These are phyloP conservation scores for Myodes glareolus DNA, from an alignment of 2,113 vertebrate genomes.

Conservation along the genomic window DNA sequence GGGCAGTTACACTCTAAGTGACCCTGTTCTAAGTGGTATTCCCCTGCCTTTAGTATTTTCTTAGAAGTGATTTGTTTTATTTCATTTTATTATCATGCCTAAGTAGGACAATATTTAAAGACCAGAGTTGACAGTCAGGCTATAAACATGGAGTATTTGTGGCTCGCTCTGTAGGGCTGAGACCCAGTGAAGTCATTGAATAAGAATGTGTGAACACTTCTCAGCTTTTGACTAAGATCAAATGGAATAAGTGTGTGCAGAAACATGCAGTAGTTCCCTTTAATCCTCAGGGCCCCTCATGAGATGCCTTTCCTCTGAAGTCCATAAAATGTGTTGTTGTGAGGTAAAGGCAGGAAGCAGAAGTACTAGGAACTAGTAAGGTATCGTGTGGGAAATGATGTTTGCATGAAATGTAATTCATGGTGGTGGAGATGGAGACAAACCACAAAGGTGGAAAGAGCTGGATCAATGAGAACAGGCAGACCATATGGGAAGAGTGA, in stretches of 20 bases:
- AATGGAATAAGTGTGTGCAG: background rate
- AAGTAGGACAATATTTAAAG: conserved; percentile 31
- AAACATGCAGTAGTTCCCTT: background rate
- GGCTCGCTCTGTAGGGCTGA: background rate
- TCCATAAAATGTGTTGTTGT: background rate
- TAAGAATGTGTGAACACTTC: background rate
- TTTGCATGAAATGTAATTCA: background rate
- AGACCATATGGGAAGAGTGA: background rate
- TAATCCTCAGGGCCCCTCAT: background rate
- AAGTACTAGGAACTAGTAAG: background rate
- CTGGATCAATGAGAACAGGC: background rate
- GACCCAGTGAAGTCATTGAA: background rate
- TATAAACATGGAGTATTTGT: background rate
- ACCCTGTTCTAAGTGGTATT: background rate
- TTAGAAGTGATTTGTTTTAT: conserved; percentile 34
- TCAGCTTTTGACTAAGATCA: background rate
- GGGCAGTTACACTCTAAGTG: background rate
- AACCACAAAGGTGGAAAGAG: background rate
- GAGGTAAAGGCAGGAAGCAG: conserved; percentile 6
- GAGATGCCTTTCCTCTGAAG: background rate
- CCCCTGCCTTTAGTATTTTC: conserved; percentile 14
- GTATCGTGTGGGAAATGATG: background rate
- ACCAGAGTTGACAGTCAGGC: background rate
- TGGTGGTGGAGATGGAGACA: conserved; percentile 1
- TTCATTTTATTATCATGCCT: conserved; percentile 12